A percentile compares a stretch with the other conserved stretches of the same genome.
phyloP scores from a whole-genome alignment of 2,888 invertebrate species.

The Acrocyrtus sp. region DNA sequence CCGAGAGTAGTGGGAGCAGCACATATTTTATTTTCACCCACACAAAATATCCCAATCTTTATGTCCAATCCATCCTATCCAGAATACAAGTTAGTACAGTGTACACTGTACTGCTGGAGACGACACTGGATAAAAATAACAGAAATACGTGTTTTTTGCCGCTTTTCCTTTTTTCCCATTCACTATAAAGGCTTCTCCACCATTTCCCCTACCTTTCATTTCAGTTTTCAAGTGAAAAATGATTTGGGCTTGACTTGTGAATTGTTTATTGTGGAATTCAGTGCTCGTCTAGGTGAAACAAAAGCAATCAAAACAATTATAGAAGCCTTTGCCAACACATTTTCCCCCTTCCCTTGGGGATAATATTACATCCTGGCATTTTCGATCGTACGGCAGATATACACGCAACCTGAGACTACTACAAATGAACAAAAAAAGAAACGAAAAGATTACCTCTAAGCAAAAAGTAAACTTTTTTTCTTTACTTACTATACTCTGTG shows the following conservation, averaged over 20 bases:
- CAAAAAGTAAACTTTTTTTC: constrained; percentile 40
- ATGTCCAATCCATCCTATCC: no score
- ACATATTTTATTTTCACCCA: no score
- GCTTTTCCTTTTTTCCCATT: no score
- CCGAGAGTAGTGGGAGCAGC: no score
- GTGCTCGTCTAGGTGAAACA: constrained; percentile 45
- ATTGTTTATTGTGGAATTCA: constrained; percentile 44
- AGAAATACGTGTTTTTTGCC: no score
- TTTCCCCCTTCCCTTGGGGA: constrained; percentile 43
- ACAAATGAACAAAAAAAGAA: constrained; percentile 31
- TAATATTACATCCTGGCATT: constrained; percentile 45
- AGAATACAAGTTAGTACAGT: no score
- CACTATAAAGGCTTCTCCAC: not conserved
- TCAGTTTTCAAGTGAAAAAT: constrained; percentile 46
- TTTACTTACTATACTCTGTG: not conserved
- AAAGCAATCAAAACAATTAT: constrained; percentile 51
- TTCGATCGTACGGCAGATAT: constrained; percentile 47
- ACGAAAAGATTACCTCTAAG: constrained; percentile 44
- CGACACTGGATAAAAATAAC: no score
- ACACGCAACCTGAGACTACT: constrained; percentile 50
- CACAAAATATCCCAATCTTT: no score
- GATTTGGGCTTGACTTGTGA: constrained; percentile 41
- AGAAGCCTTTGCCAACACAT: constrained; percentile 49
- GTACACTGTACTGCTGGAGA: no score
- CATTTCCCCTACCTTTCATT: constrained; percentile 23